phyloP scores from a whole-genome alignment of 2,888 invertebrate genomes.

The Petrophora chlorosata region DNA sequence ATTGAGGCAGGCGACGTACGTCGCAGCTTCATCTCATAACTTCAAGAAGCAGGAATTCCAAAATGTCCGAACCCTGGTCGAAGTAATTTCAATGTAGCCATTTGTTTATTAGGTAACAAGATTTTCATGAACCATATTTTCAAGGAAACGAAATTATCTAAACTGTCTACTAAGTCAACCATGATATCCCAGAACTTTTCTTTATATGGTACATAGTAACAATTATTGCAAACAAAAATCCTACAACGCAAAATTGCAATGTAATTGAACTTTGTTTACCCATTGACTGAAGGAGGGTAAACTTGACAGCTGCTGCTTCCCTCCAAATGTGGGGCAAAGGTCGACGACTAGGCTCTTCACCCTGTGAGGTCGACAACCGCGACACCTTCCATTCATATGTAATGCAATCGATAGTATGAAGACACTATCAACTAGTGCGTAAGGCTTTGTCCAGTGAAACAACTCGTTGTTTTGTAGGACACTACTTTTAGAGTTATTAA shows the following conservation, averaged over 20 bases:
- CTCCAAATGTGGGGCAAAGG: constrained; percentile 62
- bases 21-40: too few species aligned
- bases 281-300: constrained; percentile 54
- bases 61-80: too few species aligned
- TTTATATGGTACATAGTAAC: background rate
- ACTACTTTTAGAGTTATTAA: too few species aligned
- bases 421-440: constrained; percentile 21
- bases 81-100: too few species aligned
- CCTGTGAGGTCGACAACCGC: constrained; percentile 41
- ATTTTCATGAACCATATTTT: too few species aligned
- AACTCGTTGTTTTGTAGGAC: constrained; percentile 1
- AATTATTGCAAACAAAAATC: background rate
- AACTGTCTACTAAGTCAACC: too few species aligned
- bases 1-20: too few species aligned
- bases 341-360: constrained; percentile 51
- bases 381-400: constrained; percentile 41
- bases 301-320: constrained; percentile 53
- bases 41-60: too few species aligned
- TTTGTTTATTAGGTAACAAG: too few species aligned
- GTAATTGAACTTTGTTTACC: constrained; percentile 53
- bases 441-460: background rate
- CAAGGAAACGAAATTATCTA: too few species aligned
- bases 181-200: too few species aligned
- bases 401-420: constrained; percentile 43
- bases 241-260: constrained; percentile 14